phyloP scores from a whole-genome alignment of 2,888 invertebrate genomes.

The Theristus sp. region DNA sequence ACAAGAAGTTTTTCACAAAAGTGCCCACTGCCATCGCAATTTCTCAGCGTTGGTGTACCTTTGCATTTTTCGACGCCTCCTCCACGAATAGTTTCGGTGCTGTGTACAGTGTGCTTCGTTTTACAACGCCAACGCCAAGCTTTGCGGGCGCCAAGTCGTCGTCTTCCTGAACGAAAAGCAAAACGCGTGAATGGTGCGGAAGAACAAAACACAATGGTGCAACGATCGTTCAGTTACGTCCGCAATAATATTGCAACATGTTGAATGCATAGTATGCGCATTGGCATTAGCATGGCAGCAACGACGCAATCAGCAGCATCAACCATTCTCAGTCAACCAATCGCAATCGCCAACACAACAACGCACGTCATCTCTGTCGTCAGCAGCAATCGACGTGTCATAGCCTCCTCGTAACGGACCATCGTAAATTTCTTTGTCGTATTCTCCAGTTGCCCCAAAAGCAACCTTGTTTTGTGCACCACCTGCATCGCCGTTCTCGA shows the following conservation, averaged over 20 bases:
- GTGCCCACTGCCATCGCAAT: too few species aligned
- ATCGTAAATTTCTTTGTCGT: conserved; percentile 76
- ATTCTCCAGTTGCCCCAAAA: conserved; percentile 62
- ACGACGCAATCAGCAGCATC: too few species aligned
- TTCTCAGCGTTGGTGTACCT: background rate
- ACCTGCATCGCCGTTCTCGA: conserved; percentile 9
- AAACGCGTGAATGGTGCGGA: too few species aligned
- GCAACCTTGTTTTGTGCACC: too few species aligned
- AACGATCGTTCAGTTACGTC: too few species aligned
- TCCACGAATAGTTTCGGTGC: conserved; percentile 16
- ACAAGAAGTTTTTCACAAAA: too few species aligned
- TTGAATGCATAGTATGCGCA: too few species aligned
- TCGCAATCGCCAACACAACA: conserved; percentile 29
- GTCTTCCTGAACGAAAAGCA: conserved; percentile 12
- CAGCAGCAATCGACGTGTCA: conserved; percentile 83
- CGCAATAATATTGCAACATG: too few species aligned
- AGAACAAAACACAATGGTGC: too few species aligned
- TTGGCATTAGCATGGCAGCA: too few species aligned
- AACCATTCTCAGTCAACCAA: background rate
- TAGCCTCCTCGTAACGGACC: conserved; percentile 61
- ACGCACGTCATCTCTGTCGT: conserved; percentile 76
- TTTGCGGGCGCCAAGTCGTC: conserved; percentile 12
- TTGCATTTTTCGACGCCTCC: conserved; percentile 15
- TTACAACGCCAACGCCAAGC: background rate
- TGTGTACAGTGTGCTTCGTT: conserved; percentile 7